Conservation (phyloP, 2,113 vertebrate species). For the Gnathonemus longibarbis region DNA sequence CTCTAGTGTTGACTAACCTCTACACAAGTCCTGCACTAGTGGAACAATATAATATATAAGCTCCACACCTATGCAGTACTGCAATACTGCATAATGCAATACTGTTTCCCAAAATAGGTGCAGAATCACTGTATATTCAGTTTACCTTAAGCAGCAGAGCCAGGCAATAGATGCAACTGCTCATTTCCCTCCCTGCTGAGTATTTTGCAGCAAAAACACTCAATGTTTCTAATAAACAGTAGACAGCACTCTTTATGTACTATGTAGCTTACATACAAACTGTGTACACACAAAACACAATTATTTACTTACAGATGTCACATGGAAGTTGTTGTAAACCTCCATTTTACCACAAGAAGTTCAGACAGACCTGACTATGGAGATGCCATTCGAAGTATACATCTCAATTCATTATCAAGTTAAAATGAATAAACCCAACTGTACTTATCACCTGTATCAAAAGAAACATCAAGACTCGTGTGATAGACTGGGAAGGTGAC, state of each 20-base stretch:
- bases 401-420: neutral
- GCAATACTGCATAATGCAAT: neutral
- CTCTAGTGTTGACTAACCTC: neutral
- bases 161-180: neutral
- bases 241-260: neutral
- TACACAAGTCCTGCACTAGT: neutral
- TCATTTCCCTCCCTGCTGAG: neutral
- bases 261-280: neutral
- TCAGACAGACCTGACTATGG: neutral
- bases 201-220: neutral
- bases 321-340: neutral
- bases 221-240: neutral
- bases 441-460: neutral
- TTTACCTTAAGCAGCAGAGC: neutral
- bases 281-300: neutral
- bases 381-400: neutral
- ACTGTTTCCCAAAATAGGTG: neutral
- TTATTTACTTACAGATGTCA: neutral
- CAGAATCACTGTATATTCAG: neutral
- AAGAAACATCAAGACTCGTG: neutral
- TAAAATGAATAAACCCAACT: neutral
- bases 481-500: neutral
- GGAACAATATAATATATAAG: neutral
- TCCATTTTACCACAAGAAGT: neutral
- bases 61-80: neutral